phyloP scores from a whole-genome alignment of 2,888 invertebrate genomes.

The Linyphia triangularis region DNA sequence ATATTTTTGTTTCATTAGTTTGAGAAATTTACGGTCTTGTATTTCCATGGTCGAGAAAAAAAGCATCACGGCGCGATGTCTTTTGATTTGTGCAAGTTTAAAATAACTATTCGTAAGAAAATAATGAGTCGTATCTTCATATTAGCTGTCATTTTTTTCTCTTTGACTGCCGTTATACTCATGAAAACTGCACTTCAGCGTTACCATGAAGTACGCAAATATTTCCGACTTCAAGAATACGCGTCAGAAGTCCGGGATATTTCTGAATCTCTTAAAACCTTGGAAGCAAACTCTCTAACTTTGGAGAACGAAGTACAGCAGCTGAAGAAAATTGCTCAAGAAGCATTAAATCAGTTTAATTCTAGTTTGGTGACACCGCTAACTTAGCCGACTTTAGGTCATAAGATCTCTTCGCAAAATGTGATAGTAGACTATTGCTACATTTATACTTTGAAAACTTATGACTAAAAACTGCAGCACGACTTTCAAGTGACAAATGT shows the following conservation, averaged over 20 bases:
- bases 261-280: constrained; percentile 66
- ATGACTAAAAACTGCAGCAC: background rate
- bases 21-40: too few relatives aligned
- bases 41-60: too few relatives aligned
- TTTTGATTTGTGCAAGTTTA: constrained; percentile 18
- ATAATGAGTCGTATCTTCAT: constrained; percentile 63
- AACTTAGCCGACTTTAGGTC: background rate
- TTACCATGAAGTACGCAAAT: constrained; percentile 73
- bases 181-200: constrained; percentile 71
- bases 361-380: constrained; percentile 18
- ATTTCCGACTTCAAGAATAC: constrained; percentile 73
- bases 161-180: constrained; percentile 59
- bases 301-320: constrained; percentile 71
- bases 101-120: constrained; percentile 43
- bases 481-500: background rate
- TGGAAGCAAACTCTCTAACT: constrained; percentile 68
- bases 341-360: constrained; percentile 68
- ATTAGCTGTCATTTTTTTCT: constrained; percentile 54
- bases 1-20: too few relatives aligned
- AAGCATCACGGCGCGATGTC: too few relatives aligned
- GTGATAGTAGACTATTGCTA: background rate
- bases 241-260: constrained; percentile 72
- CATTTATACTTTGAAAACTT: background rate
- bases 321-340: constrained; percentile 64
- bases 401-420: background rate